These are phyloP conservation scores for Theropithecus gelada DNA, from an alignment of 2,113 vertebrate genomes.

Conservation along the genomic window DNA sequence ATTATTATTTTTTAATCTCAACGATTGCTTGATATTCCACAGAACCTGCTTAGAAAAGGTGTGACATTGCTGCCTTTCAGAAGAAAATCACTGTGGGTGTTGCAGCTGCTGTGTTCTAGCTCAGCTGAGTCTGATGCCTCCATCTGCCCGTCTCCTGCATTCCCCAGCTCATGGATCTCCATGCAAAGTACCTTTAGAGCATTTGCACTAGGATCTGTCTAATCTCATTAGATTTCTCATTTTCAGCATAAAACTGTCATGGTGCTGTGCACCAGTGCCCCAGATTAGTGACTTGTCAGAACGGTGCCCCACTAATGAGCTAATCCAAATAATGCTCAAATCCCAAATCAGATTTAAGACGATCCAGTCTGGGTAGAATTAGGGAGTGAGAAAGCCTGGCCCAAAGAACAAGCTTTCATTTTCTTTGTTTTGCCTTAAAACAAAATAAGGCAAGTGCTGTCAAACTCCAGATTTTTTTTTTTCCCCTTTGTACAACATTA, in stretches of 20 bases:
- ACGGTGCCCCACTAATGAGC: slow-evolving; percentile 85
- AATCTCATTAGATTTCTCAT: slow-evolving; percentile 88
- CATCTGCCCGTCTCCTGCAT: background rate
- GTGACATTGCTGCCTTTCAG: background rate
- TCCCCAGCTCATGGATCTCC: slow-evolving; percentile 17
- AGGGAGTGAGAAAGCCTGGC: slow-evolving; percentile 47
- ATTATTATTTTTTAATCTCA: background rate
- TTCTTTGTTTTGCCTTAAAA: slow-evolving; percentile 69
- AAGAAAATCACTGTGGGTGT: background rate
- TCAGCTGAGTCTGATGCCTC: slow-evolving; percentile 15
- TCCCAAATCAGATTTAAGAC: slow-evolving; percentile 87
- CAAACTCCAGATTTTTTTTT: slow-evolving; percentile 51
- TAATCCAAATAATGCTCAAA: slow-evolving; percentile 87
- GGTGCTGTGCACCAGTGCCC: slow-evolving; percentile 82
- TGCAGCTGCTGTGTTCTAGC: background rate
- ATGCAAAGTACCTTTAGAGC: slow-evolving; percentile 65
- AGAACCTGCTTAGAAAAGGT: background rate
- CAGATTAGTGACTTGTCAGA: slow-evolving; percentile 86
- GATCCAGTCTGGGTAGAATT: slow-evolving; percentile 78
- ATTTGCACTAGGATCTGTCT: slow-evolving; percentile 69
- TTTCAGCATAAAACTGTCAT: slow-evolving; percentile 83
- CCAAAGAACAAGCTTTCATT: slow-evolving; percentile 8
- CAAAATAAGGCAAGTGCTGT: slow-evolving; percentile 21
- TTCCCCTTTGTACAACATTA: slow-evolving; percentile 46
- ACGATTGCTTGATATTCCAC: background rate